phyloP scores from a whole-genome alignment of 2,113 vertebrate genomes.

The Triplophysa siluroides region DNA sequence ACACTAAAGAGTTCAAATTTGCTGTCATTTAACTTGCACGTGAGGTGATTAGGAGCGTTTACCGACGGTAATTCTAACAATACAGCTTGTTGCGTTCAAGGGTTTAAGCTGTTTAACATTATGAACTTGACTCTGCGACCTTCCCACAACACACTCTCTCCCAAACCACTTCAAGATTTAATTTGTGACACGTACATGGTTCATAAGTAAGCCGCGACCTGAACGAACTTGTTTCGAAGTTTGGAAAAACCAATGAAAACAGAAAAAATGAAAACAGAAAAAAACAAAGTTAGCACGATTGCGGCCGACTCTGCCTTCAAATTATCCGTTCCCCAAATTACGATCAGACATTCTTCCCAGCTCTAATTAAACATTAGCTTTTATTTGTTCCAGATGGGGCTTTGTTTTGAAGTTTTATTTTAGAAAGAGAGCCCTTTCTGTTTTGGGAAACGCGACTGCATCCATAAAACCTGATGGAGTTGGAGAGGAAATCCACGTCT shows the following conservation, averaged over 20 bases:
- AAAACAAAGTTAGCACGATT: slow-evolving; percentile 72
- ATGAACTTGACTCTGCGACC: slow-evolving; percentile 42
- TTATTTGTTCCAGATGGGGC: slow-evolving; percentile 83
- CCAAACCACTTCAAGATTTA: slow-evolving; percentile 39
- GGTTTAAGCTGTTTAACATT: slow-evolving; percentile 54
- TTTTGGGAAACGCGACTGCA: slow-evolving; percentile 54
- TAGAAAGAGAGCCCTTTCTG: slow-evolving; percentile 64
- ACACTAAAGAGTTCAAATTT: slow-evolving; percentile 17
- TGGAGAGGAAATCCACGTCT: slow-evolving; percentile 28
- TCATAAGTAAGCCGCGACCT: slow-evolving; percentile 46
- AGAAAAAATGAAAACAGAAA: slow-evolving; percentile 58
- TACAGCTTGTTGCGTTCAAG: slow-evolving; percentile 39
- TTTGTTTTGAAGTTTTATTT: slow-evolving; percentile 67
- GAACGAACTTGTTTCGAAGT: slow-evolving; percentile 42
- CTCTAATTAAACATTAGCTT: slow-evolving; percentile 81
- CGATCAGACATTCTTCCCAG: slow-evolving; percentile 71
- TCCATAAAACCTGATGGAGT: slow-evolving; percentile 43
- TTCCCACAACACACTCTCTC: slow-evolving; percentile 29
- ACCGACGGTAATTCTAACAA: slow-evolving; percentile 32
- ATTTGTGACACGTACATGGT: slow-evolving; percentile 38
- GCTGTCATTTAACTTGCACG: slow-evolving; percentile 35
- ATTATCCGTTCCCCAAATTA: slow-evolving; percentile 79
- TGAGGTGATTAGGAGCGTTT: slow-evolving; percentile 46
- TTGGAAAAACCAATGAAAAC: slow-evolving; percentile 55
- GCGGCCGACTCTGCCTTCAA: slow-evolving; percentile 74